These are phyloP conservation scores for Potamilus streckersoni DNA, from an alignment of 1,140 invertebrate genomes.

Conservation along the genomic window DNA sequence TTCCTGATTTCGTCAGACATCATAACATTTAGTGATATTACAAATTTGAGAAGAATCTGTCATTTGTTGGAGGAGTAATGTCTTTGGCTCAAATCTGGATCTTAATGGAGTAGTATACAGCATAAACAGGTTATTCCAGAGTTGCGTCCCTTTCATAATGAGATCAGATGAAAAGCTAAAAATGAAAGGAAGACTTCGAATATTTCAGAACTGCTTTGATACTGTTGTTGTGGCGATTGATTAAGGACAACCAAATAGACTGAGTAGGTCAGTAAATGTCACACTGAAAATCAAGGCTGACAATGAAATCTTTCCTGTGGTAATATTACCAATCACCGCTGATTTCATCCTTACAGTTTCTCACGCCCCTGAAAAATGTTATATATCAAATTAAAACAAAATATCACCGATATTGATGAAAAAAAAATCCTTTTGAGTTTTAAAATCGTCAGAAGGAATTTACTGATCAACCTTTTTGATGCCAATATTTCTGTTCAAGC, in stretches of 20 bases:
- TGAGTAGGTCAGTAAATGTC: conserved; percentile 85
- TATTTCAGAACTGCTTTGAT: conserved; percentile 81
- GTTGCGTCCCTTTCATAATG: conserved; percentile 83
- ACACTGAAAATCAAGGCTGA: conserved; percentile 83
- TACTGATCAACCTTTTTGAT: conserved; percentile 59
- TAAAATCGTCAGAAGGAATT: conserved; percentile 81
- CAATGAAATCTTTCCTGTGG: conserved; percentile 76
- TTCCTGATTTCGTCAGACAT: conserved; percentile 56
- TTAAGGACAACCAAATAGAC: conserved; percentile 88
- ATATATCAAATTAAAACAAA: conserved; percentile 49
- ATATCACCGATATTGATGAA: conserved; percentile 71
- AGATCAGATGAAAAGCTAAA: conserved; percentile 88
- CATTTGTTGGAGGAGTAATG: conserved; percentile 83
- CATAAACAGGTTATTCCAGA: conserved; percentile 75
- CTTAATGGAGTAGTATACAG: conserved; percentile 76
- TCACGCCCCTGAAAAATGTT: conserved; percentile 85
- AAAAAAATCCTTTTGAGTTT: conserved; percentile 75
- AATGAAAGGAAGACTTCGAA: conserved; percentile 79
- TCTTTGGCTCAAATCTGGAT: conserved; percentile 90
- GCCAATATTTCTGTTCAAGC: conserved; percentile 24
- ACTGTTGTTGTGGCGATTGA: conserved; percentile 89
- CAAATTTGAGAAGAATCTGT: conserved; percentile 44
- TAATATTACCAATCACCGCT: conserved; percentile 46
- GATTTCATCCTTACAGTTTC: conserved; percentile 80
- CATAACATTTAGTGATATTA: conserved; percentile 77